A percentile compares a stretch with the other conserved stretches of the same genome.
Evolutionary conservation across 2,797 vertebrate species (phyloP).

Genomic region (Rhincodon typus): DNA sequence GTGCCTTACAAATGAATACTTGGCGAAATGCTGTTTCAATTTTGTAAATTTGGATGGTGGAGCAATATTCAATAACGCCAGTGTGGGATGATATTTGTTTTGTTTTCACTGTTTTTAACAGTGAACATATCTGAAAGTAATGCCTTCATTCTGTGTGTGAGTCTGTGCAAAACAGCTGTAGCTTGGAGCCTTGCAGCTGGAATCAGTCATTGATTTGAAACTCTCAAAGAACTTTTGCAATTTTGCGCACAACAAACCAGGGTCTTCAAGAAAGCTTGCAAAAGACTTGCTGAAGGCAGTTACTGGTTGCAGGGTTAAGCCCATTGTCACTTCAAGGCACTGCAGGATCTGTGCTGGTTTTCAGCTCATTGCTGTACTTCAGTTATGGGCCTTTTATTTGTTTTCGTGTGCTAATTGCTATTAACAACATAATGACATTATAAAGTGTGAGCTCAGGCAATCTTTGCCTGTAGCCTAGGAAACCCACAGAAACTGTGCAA

Average conservation of each 20-base stretch:
- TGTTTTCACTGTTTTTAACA: not conserved
- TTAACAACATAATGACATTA: not conserved
- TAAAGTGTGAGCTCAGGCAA: not conserved
- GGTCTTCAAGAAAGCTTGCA: not conserved
- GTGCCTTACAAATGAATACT: not conserved
- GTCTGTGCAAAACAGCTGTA: not conserved
- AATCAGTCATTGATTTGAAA: not conserved
- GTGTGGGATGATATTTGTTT: not conserved
- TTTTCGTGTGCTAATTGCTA: not conserved
- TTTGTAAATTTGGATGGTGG: not conserved
- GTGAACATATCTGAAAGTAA: not conserved
- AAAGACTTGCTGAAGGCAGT: not conserved
- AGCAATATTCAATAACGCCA: not conserved
- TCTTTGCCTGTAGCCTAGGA: not conserved
- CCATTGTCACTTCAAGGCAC: not conserved
- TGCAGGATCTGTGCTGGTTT: not conserved
- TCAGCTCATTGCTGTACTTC: not conserved
- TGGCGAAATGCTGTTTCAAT: not conserved
- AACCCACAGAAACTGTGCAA: not conserved
- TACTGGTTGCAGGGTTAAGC: not conserved
- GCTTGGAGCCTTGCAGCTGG: not conserved
- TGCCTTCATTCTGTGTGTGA: not conserved
- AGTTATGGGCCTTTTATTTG: not conserved
- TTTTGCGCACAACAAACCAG: not conserved
- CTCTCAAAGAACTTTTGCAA: not conserved